These are phyloP conservation scores for Bufotes viridis DNA, from an alignment of 2,797 vertebrate species.

Conservation along the genomic window DNA sequence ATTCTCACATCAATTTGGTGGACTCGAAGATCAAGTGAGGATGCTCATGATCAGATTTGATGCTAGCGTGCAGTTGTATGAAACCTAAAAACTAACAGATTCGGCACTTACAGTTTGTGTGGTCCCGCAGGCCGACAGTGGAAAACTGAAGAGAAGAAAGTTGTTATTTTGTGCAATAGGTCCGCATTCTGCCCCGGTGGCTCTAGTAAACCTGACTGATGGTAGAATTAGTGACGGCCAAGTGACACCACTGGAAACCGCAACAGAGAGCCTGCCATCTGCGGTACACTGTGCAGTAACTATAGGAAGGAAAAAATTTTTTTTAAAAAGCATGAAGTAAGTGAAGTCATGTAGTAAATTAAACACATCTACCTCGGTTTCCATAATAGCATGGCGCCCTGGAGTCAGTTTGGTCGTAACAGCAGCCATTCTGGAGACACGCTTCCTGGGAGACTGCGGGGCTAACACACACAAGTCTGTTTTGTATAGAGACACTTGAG, in stretches of 20 bases:
- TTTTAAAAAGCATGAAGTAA: not conserved
- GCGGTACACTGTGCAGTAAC: slow-evolving; percentile 51
- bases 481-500: not conserved
- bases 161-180: slow-evolving; percentile 2
- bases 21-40: too few species aligned
- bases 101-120: not conserved
- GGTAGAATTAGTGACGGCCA: slow-evolving; percentile 29
- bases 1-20: too few species aligned
- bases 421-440: slow-evolving; percentile 30
- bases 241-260: slow-evolving; percentile 14
- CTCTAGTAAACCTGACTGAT: not conserved
- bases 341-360: not conserved
- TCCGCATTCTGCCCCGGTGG: not conserved
- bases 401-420: slow-evolving; percentile 19
- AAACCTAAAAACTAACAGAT: too few species aligned
- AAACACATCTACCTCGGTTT: not conserved
- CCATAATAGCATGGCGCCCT: slow-evolving; percentile 29
- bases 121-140: slow-evolving; percentile 54
- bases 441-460: not conserved
- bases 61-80: too few species aligned
- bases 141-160: slow-evolving; percentile 46
- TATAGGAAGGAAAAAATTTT: not conserved
- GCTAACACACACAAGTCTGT: slow-evolving; percentile 20
- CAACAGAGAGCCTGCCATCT: slow-evolving; percentile 49
- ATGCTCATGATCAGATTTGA: too few species aligned